Evolutionary conservation across 2,113 vertebrate species (phyloP).

Genomic region (Erpornis zantholeuca): DNA sequence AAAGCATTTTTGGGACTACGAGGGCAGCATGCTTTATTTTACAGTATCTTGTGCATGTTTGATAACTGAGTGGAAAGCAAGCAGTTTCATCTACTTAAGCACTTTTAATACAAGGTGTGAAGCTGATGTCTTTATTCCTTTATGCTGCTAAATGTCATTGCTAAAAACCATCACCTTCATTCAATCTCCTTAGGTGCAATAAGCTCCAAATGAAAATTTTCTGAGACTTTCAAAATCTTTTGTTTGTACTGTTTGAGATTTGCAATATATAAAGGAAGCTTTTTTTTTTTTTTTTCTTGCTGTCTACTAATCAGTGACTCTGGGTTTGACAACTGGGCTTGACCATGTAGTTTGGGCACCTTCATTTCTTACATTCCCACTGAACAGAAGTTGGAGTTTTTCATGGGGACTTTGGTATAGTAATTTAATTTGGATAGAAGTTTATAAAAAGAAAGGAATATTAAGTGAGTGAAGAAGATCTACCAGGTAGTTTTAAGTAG

Average conservation of each 20-base stretch:
- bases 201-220: background rate
- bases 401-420: background rate
- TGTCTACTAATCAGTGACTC: background rate
- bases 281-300: rapidly evolving
- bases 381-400: background rate
- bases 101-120: background rate
- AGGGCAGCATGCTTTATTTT: background rate
- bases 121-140: background rate
- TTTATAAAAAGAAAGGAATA: background rate
- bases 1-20: background rate
- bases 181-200: background rate
- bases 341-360: background rate
- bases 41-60: background rate
- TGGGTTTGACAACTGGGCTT: background rate
- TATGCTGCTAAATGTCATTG: background rate
- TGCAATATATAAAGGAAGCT: background rate
- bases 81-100: background rate
- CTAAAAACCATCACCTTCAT: background rate
- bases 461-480: background rate
- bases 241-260: background rate
- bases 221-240: background rate
- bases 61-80: background rate
- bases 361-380: background rate
- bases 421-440: background rate
- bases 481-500: background rate